Conservation (phyloP, 2,113 vertebrate species). For the Ammodytes dubius region DNA sequence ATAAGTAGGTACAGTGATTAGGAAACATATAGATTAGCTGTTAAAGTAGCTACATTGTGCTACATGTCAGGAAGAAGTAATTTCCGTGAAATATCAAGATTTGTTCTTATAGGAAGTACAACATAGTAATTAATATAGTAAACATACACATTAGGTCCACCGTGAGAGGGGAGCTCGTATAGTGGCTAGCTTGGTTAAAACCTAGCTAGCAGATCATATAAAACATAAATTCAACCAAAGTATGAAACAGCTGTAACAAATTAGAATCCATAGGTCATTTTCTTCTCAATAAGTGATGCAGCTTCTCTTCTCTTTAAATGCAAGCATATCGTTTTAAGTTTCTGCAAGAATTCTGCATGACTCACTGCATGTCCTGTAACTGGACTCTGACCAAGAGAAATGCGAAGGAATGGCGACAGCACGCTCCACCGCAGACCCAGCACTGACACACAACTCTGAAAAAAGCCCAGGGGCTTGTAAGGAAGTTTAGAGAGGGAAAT, state of each 20-base stretch:
- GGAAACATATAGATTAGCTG: background rate
- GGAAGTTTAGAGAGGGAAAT: conserved; percentile 35
- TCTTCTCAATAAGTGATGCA: background rate
- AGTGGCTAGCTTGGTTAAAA: background rate
- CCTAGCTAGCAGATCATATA: background rate
- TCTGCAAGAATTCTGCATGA: background rate
- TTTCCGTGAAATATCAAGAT: background rate
- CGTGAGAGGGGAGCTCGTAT: background rate
- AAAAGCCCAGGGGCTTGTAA: conserved; percentile 21
- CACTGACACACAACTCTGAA: conserved; percentile 60
- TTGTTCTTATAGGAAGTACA: background rate
- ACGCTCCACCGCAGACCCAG: conserved; percentile 43
- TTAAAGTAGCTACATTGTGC: background rate
- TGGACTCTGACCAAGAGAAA: conserved; percentile 37
- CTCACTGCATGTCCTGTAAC: conserved; percentile 4
- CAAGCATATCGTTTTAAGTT: conserved; percentile 1
- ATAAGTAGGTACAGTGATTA: background rate
- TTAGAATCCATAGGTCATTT: background rate
- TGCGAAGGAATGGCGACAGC: conserved; percentile 39
- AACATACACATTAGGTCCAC: background rate
- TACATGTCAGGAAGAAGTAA: background rate
- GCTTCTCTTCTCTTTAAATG: background rate
- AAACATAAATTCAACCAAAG: background rate
- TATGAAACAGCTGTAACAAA: background rate
- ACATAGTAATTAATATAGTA: background rate